These are phyloP conservation scores for Oscheius sp. DNA, from an alignment of 2,888 invertebrate genomes.

Conservation along the genomic window DNA sequence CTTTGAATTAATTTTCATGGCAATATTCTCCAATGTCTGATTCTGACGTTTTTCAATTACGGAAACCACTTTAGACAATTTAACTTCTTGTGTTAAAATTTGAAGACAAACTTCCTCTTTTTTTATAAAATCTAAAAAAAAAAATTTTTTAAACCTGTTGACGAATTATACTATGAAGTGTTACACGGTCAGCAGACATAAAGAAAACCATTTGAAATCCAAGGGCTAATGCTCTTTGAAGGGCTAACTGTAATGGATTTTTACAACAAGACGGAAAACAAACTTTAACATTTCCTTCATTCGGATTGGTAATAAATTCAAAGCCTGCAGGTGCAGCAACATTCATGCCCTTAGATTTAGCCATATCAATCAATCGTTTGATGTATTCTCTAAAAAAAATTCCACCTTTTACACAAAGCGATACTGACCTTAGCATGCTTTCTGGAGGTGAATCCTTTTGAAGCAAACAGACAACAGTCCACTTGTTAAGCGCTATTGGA, in stretches of 20 bases:
- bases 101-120: not conserved
- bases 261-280: not conserved
- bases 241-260: not conserved
- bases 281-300: not conserved
- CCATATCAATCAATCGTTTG: not conserved
- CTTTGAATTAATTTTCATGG: slow-evolving; percentile 24
- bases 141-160: not conserved
- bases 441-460: not conserved
- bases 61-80: not conserved
- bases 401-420: no score
- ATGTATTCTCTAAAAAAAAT: slow-evolving; percentile 1
- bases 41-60: not conserved
- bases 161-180: slow-evolving; percentile 9
- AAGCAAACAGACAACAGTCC: not conserved
- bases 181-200: slow-evolving; percentile 9
- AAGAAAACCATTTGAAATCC: slow-evolving; percentile 15
- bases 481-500: not conserved
- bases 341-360: not conserved
- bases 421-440: no score
- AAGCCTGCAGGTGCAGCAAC: not conserved
- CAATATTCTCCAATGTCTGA: slow-evolving; percentile 20
- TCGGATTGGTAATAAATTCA: not conserved
- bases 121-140: slow-evolving; percentile 22
- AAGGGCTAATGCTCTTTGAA: not conserved
- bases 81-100: slow-evolving; percentile 27